Base-by-base conservation (phyloP, 1,140 invertebrate genomes). In the Phortica variegata region DNA sequence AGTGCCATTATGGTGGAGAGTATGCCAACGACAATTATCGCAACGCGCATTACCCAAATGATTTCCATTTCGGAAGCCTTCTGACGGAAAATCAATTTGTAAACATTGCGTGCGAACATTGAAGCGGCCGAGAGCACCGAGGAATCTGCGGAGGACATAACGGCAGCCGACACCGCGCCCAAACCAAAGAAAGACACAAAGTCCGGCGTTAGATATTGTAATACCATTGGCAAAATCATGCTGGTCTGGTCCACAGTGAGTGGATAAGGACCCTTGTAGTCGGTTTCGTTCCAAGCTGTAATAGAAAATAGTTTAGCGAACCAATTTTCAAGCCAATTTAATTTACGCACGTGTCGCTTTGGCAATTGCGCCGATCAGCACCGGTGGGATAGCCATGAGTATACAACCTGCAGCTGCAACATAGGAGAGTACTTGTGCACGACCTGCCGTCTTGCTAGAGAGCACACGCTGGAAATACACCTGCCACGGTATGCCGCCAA, bases 401-500 rank as follows among this genome's bases (percentile, higher is more conserved):
- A 98, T 86, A 77, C 95, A 98, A 10, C 95, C 95, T 47, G 92
- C 77, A 9, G 94, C 95, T 1, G 96, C 96, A 17, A 97, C 91
- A 77, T 95, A 98, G n/a, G 93, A 97, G 40, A 99, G 79, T 16
- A 97, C 74, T 79, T 98, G 93, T 6, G 96, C 96, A 47, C 93
- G 85, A 1, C 85, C 84, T 1, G 95, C 94, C 2, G 93, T 92
- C 80, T 95, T 95, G 55, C 93, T 94, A 29, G 95, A 97, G 43
- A 99, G 78, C 0, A 99, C 96, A 33, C 97, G 80, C 80, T 99
- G 97, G 78, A 98, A 98, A 74, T 98, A 98, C 3, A 97, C 95
- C 84, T 96, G 93, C 97, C 97, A 99, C 0, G 97, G 97, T 61
- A 99, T 98, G 18, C 97, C 97, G 7, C 97, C 97, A 65, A 98